Evolutionary conservation across 2,113 vertebrate species (phyloP).

Genomic region (Anoplopoma fimbria): DNA sequence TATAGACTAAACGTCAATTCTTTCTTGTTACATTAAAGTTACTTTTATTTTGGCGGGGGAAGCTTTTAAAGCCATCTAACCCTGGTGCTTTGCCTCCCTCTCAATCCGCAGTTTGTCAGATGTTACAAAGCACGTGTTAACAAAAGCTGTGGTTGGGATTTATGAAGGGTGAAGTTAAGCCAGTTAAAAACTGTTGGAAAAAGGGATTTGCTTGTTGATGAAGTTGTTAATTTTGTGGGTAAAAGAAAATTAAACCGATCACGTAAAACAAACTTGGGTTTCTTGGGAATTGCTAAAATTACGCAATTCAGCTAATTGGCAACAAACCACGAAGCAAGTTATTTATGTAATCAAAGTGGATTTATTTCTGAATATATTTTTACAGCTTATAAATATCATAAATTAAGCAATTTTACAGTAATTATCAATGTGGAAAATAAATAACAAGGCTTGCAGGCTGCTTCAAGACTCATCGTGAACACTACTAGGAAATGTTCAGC

Average conservation of each 20-base stretch:
- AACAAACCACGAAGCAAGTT: slow-evolving; percentile 88
- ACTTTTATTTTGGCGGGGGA: neutral
- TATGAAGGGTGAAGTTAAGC: slow-evolving; percentile 58
- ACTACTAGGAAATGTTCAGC: slow-evolving; percentile 66
- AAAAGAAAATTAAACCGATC: neutral
- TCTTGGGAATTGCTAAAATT: slow-evolving; percentile 5
- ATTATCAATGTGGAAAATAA: slow-evolving; percentile 79
- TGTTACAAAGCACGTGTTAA: slow-evolving; percentile 27
- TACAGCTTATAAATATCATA: slow-evolving; percentile 90
- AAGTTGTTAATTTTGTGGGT: slow-evolving; percentile 44
- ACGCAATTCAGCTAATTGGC: neutral
- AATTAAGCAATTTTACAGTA: slow-evolving; percentile 88
- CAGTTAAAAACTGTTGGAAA: neutral
- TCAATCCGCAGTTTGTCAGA: neutral
- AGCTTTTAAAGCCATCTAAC: neutral
- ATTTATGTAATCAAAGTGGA: slow-evolving; percentile 84
- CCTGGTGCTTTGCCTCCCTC: too few species aligned
- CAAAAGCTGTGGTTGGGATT: slow-evolving; percentile 57
- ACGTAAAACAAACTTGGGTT: neutral
- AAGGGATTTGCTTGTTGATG: slow-evolving; percentile 2
- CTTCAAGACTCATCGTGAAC: slow-evolving; percentile 68
- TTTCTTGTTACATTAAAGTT: neutral
- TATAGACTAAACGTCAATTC: neutral
- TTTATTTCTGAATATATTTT: slow-evolving; percentile 89
- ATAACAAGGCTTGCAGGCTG: slow-evolving; percentile 82